Base-by-base conservation (phyloP, 2,797 vertebrate genomes). In the Microctenopoma stevenorrisi region DNA sequence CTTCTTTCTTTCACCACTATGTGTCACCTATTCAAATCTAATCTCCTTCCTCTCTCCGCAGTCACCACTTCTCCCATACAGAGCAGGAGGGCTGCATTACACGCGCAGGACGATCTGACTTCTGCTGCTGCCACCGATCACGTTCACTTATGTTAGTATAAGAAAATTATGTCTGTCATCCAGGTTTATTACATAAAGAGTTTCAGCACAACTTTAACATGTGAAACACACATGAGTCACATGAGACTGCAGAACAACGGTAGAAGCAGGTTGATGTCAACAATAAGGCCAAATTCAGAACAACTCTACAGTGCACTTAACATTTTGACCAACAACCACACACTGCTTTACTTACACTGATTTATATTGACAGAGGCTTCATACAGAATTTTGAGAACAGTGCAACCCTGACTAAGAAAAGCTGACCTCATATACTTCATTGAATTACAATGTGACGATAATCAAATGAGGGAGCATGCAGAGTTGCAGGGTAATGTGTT, bases 21-120 rank as follows among this genome's bases (percentile, higher is more conserved):
- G 63, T 68, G 49, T 49, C 53, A 43, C 42, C 63, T 68, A 56
- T 72, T 75, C 59, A 72, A 26, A 75, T 72, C n/a, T 49, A 47
- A 65, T 63, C 56, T 58, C 28, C 43, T 26, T 60, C 46, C 25
- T 48, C 56, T 59, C 65, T 60, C 48, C 26, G 40, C 62, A 28
- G 57, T 57, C 78, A 42, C 53, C 37, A 38, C 26, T 43, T 63
- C 59, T 18, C 59, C 15, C 40, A 16, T 65, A 42, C 1, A 2
- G 8, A 30, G 60, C 58, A 52, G 63, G 28, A 46, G 55, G 37
- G 18, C 55, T 30, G 13, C 5, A 7, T 58, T 43, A 43, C 46
- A 62, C 13, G 26, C 44, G 73, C 65, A 40, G 47, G 11, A 3
- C 48, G 28, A 68, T 63, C 46, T 38, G 58, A 63, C 70, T 37